Evolutionary conservation across 2,888 invertebrate genomes (phyloP).

Genomic region (Drosophila tripunctata): DNA sequence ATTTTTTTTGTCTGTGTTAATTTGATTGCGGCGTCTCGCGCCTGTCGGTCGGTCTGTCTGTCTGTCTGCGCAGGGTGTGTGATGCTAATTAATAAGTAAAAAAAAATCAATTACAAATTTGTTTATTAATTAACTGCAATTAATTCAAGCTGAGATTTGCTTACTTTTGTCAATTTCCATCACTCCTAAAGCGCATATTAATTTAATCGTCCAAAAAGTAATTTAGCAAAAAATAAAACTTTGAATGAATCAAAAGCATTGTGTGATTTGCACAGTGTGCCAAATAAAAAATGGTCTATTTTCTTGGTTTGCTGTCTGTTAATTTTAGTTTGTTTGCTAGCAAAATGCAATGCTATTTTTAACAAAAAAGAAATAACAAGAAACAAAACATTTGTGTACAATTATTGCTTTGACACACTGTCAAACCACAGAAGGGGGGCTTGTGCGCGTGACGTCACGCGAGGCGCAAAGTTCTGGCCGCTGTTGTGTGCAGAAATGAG

Average conservation of each 20-base stretch:
- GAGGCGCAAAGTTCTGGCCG: conserved; percentile 13
- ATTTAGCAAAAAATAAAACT: background rate
- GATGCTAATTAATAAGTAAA: conserved; percentile 69
- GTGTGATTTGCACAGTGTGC: background rate
- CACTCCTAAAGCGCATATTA: conserved; percentile 52
- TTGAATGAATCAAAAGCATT: conserved; percentile 20
- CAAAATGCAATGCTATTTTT: background rate
- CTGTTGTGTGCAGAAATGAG: background rate
- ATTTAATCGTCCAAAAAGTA: conserved; percentile 42
- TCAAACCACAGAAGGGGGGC: conserved; percentile 29
- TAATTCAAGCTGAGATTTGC: conserved; percentile 28
- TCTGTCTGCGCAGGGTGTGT: conserved; percentile 62
- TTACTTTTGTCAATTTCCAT: conserved; percentile 14
- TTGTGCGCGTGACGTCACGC: conserved; percentile 61
- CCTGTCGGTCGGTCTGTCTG: no score
- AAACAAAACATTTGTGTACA: background rate
- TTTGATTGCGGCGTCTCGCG: conserved; percentile 60
- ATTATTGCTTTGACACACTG: background rate
- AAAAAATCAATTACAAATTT: conserved; percentile 36
- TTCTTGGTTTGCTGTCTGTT: no score
- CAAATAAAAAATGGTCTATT: background rate
- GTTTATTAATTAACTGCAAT: conserved; percentile 69
- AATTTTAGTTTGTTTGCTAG: background rate
- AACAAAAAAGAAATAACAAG: background rate
- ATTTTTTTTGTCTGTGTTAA: no score